Percentiles rank a stretch among this genome's conserved stretches.
These are phyloP conservation scores for Salmo trutta DNA, from an alignment of 2,797 vertebrate species.

Conservation along the genomic window DNA sequence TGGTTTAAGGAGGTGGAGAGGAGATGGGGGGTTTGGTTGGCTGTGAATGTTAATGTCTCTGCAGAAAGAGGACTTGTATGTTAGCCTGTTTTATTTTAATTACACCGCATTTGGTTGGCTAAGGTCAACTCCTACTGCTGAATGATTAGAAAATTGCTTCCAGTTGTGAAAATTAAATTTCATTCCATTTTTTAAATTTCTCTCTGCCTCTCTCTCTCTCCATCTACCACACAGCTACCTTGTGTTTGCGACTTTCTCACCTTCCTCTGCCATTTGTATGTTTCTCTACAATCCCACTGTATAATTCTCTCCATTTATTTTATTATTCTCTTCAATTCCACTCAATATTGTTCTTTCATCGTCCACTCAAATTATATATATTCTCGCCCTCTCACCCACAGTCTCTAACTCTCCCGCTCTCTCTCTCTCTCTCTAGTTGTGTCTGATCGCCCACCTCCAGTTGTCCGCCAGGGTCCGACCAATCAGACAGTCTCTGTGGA, in stretches of 20 bases:
- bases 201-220: slow-evolving; percentile 23
- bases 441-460: slow-evolving; percentile 93
- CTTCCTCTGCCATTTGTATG: slow-evolving; percentile 34
- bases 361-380: background rate
- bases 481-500: slow-evolving; percentile 97
- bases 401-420: too few species aligned
- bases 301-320: background rate
- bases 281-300: slow-evolving; percentile 27
- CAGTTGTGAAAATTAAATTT: slow-evolving; percentile 83
- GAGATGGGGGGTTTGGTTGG: slow-evolving; percentile 33
- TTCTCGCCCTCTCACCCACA: slow-evolving; percentile 13
- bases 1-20: too few species aligned
- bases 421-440: slow-evolving; percentile 73
- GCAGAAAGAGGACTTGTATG: slow-evolving; percentile 48
- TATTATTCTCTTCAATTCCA: slow-evolving; percentile 1
- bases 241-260: slow-evolving; percentile 48
- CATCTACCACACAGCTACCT: slow-evolving; percentile 42
- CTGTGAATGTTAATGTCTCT: slow-evolving; percentile 27
- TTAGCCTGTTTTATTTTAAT: slow-evolving; percentile 76
- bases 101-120: slow-evolving; percentile 80
- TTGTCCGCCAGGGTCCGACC: slow-evolving; percentile 92
- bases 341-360: background rate
- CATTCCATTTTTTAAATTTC: slow-evolving; percentile 14
- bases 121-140: slow-evolving; percentile 80
- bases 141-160: slow-evolving; percentile 89